Evolutionary conservation across 2,797 vertebrate species (phyloP), one percentile per base, ranked within the genome.

Genomic region (Champsocephalus gunnari): DNA sequence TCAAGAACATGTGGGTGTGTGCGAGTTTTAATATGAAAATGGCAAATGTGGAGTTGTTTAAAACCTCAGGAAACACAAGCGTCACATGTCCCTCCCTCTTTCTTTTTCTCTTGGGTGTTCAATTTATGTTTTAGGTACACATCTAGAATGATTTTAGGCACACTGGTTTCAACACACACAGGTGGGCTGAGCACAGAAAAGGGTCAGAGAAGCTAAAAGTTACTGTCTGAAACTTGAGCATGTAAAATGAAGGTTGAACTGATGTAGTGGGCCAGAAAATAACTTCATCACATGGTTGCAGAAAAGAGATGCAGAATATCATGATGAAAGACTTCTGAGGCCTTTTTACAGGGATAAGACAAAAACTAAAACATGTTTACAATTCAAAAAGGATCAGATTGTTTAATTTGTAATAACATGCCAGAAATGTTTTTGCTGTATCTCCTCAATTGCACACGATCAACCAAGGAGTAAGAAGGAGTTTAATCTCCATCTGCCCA

Each of bases 41-140:
- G 0, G 44, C 28, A 78, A 74, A 80, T 73, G 56, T 82, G 75
- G 51, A 71, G 70, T 47, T 47, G 79, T 74, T 24, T 7, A 2
- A 47, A 58, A 28, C 55, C 19, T 73, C 32, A 70, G 53, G 54
- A 72, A 50, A 57, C 17, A 6, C n/a, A 9, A 13, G 13, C 16
- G 8, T 69, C 63, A 63, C 0, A 43, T 19, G 32, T 60, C 50
- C 43, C 11, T 57, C 43, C 19, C 12, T 3, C 14, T 72, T 14
- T 60, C 16, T 56, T 3, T 4, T 24, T 49, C 12, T 41, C 13
- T 51, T 9, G 0, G 24, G 4, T 21, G 12, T 59, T 79, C 8
- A 28, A 3, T 48, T 49, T 10, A 53, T 12, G 11, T 73, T 80
- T 49, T 21, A 3, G 24, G n/a, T 10, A 3, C 44, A 54, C 10